A percentile compares a stretch with the other conserved stretches of the same genome.
These are phyloP conservation scores for Drosophila demipolita DNA, from an alignment of 2,888 invertebrate genomes.

Conservation along the genomic window DNA sequence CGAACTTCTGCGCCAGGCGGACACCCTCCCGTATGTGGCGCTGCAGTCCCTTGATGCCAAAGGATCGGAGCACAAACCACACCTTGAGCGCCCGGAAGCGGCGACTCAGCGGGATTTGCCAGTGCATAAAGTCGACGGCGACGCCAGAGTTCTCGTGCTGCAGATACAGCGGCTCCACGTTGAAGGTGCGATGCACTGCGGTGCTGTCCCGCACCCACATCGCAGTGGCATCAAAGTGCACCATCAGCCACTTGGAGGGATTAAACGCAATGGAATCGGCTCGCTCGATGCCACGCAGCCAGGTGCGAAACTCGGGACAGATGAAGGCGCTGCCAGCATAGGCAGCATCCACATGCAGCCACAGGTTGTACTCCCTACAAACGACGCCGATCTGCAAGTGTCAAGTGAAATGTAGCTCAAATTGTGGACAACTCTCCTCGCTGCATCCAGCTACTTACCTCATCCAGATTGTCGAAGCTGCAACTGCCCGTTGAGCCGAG, in stretches of 20 bases:
- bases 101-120: constrained; percentile 98
- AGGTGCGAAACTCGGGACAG: constrained; percentile 97
- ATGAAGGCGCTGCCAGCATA: constrained; percentile 98
- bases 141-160: constrained; percentile 99
- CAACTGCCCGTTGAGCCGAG: constrained; percentile 99
- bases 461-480: constrained; percentile 95
- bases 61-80: constrained; percentile 98
- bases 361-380: constrained; percentile 92
- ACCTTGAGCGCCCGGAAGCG: constrained; percentile 96
- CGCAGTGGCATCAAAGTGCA: constrained; percentile 99
- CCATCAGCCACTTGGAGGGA: constrained; percentile 99
- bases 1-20: constrained; percentile 95
- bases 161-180: constrained; percentile 98
- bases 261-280: constrained; percentile 99
- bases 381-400: constrained; percentile 86
- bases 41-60: constrained; percentile 95
- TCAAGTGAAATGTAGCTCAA: not conserved
- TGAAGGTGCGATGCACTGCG: constrained; percentile 97
- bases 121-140: constrained; percentile 98
- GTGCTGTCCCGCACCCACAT: constrained; percentile 99
- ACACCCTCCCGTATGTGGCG: constrained; percentile 97
- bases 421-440: not conserved
- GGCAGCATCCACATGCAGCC: constrained; percentile 99
- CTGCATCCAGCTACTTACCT: constrained; percentile 68
- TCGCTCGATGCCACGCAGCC: constrained; percentile 95